Base-by-base conservation (phyloP, 2,888 invertebrate genomes). In the Papilio protenor region DNA sequence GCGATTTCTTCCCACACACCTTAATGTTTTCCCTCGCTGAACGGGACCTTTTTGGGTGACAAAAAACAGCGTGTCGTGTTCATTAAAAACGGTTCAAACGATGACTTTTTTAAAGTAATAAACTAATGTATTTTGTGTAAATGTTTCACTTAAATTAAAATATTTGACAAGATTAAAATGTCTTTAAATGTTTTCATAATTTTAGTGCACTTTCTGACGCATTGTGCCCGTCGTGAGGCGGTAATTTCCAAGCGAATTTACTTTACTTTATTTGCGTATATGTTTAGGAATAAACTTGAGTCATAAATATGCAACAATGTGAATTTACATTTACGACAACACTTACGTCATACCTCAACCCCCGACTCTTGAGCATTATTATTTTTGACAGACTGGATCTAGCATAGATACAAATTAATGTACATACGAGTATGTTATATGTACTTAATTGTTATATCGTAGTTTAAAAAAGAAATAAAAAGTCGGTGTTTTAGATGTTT, bases 241-340 rank as follows among this genome's bases (percentile, higher is more conserved):
- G n/a, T n/a, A 59, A 11, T 59, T 23, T 59, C 5, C 40, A 16
- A 66, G 75, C 16, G 23, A 69, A 52, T 69, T 75, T 45, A 59
- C 18, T 47, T 59, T 27, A 47, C 61, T 59, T 71, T 59, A 70
- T 61, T 55, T 69, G 45, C 57, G 47, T 70, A 70, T 49, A 40
- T 40, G 47, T 70, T 76, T 59, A 76, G 6, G 12, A 59, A 76
- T 71, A 47, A 76, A 71, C 76, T 61, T 59, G 52, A 18, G 11
- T 64, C 66, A 79, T 79, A 76, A 75, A 79, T 79, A 76, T 73
- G 73, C 27, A 75, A 75, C 49, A 73, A 79, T 69, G 64, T 55
- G 64, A 72, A 75, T 70, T 69, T 47, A 45, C 55, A 70, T 75
- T 27, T 40, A 40, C 57, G 70, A 40, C 55, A 64, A 12, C 18